Base-by-base conservation (phyloP, 2,888 invertebrate genomes). In the Brenthis hecate region DNA sequence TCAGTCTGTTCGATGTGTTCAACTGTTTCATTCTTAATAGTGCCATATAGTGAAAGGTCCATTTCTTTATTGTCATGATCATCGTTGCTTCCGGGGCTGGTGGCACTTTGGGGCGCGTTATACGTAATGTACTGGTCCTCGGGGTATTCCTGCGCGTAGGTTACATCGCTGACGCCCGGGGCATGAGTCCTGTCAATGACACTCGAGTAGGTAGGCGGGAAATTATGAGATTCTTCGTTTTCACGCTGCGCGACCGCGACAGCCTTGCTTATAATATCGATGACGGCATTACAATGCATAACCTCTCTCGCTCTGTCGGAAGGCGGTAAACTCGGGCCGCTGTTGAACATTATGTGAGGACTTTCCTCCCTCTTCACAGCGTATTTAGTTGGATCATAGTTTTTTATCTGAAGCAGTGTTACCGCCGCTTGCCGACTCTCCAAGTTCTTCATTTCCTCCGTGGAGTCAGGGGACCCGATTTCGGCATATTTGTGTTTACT, bases 301-400 rank as follows among this genome's bases (percentile, higher is more conserved):
- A 90, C 92, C 81, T 93, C 93, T 75, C 88, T 84, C 77, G 93
- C 91, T 79, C 93, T 85, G 78, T 94, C 94, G 56, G 93, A 87
- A 70, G 93, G 93, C 78, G 94, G 93, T 76, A 94, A 88, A 78
- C 93, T 91, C 77, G 93, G 93, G 74, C 93, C 94, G 76, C 91
- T 94, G 82, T 94, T 94, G 82, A 94, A 94, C 83, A 92, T 92
- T 77, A 94, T 94, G 78, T 94, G 94, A 56, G 94, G 93, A 69
- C 88, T 90, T 72, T 91, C 89, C 78, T 92, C 91, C 70, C 82
- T 76, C 81, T 92, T 91, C 69, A 89, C 83, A 43, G 81, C 83
- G 80, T 92, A 93, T 80, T 93, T 93, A 74, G 81, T 86, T 58
- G 93, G 93, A 74, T 93, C 93, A 81, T 93, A 91, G 80, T 93